phyloP scores from a whole-genome alignment of 1,140 invertebrate genomes.

The Anagrus nilaparvatae region DNA sequence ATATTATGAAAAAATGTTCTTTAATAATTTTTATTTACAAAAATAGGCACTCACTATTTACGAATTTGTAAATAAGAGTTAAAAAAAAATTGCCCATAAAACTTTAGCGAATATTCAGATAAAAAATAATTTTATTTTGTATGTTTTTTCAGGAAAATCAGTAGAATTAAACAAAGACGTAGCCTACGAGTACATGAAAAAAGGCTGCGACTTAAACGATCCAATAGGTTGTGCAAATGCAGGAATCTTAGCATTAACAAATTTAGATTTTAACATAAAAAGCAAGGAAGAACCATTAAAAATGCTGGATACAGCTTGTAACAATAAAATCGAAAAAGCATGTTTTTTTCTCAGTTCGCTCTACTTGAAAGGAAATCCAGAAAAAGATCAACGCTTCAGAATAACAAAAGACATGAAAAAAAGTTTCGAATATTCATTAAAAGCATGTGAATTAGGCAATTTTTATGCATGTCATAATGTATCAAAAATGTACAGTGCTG shows the following conservation, averaged over 20 bases:
- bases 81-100: neutral
- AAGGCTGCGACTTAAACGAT: slow-evolving; percentile 63
- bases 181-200: slow-evolving; percentile 64
- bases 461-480: slow-evolving; percentile 80
- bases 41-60: no score
- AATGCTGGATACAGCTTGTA: slow-evolving; percentile 62
- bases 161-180: slow-evolving; percentile 18
- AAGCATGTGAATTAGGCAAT: slow-evolving; percentile 70
- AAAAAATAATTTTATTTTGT: slow-evolving; percentile 5
- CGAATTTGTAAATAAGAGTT: no score
- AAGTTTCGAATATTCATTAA: slow-evolving; percentile 63
- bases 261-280: slow-evolving; percentile 35
- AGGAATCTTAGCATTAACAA: slow-evolving; percentile 55
- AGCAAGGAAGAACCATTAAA: slow-evolving; percentile 49
- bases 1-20: no score
- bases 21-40: no score
- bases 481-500: slow-evolving; percentile 68
- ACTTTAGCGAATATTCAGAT: neutral
- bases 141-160: slow-evolving; percentile 27
- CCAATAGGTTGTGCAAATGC: slow-evolving; percentile 61
- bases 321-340: slow-evolving; percentile 54
- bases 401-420: slow-evolving; percentile 64
- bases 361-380: slow-evolving; percentile 60
- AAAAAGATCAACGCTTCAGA: slow-evolving; percentile 44
- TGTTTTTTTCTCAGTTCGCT: slow-evolving; percentile 73